A percentile compares a stretch with the other conserved stretches of the same genome.
Conservation (phyloP, 2,797 vertebrate genomes). For the Rhabdophis nuchalis region DNA sequence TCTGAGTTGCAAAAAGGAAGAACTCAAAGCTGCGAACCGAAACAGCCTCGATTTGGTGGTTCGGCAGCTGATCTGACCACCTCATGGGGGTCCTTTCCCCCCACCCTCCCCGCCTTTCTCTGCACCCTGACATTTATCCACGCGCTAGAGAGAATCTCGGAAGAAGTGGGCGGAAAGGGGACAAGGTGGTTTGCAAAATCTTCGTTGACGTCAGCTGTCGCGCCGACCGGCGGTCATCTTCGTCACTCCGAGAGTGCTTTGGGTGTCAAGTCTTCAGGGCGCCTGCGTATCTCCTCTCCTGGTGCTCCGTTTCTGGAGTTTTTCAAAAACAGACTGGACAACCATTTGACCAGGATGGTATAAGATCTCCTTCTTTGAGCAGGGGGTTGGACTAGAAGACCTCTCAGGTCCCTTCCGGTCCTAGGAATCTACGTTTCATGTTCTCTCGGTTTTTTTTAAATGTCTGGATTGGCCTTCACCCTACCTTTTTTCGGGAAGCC, state of each 20-base stretch:
- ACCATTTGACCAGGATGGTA: background rate
- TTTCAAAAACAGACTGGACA: background rate
- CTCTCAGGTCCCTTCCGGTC: background rate
- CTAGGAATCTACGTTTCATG: background rate
- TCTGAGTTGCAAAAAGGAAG: too few relatives aligned
- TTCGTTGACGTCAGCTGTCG: too few relatives aligned
- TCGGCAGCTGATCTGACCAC: background rate
- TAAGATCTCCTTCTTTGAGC: background rate
- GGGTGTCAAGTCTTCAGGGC: background rate
- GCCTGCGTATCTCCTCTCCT: background rate
- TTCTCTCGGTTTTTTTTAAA: accelerated
- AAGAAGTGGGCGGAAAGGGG: accelerated
- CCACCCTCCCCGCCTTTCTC: background rate
- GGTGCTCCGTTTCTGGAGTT: background rate
- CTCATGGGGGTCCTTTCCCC: accelerated
- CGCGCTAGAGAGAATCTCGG: background rate
- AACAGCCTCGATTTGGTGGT: background rate
- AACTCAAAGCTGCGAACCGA: too few relatives aligned
- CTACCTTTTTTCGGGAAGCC: background rate
- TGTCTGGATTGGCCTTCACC: background rate
- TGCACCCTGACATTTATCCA: background rate
- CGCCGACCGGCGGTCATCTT: background rate
- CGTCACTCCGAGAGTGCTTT: too few relatives aligned
- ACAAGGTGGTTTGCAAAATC: background rate
- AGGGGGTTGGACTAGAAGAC: background rate